Conservation (phyloP, 2,888 invertebrate species). For the Neoscelio sp. region DNA sequence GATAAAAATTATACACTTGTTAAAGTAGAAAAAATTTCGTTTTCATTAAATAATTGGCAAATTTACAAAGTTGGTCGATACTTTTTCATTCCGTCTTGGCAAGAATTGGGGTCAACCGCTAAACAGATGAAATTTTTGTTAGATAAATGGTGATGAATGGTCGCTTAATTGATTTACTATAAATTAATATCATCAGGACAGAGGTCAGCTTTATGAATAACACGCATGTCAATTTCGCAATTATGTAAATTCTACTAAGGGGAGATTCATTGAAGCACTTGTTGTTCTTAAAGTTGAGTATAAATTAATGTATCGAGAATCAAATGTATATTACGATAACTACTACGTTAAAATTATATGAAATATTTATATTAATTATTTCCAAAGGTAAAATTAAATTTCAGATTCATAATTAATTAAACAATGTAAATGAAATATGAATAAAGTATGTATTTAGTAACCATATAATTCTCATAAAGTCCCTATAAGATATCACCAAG, state of each 20-base stretch:
- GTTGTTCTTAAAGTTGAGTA: conserved; percentile 12
- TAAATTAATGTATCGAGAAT: no score
- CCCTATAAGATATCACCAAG: no score
- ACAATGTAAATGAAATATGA: no score
- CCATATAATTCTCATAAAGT: no score
- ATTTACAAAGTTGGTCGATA: conserved; percentile 27
- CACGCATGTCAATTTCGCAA: conserved; percentile 41
- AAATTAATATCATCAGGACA: conserved; percentile 51
- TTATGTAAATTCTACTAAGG: conserved; percentile 9
- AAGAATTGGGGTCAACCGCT: conserved; percentile 20
- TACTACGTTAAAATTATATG: no score
- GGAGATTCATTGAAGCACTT: conserved; percentile 20
- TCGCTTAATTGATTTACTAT: conserved; percentile 61
- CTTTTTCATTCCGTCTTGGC: background rate
- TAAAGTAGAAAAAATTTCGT: conserved; percentile 37
- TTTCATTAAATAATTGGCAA: conserved; percentile 31
- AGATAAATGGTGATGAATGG: conserved; percentile 56
- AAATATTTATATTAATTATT: no score
- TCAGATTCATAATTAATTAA: no score
- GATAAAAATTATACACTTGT: conserved; percentile 38
- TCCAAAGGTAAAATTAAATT: no score
- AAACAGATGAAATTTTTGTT: conserved; percentile 49
- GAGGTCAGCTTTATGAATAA: conserved; percentile 58
- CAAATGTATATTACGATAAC: no score
- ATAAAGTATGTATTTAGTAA: no score